A percentile compares a stretch with the other conserved stretches of the same genome.
phyloP scores from a whole-genome alignment of 1,140 invertebrate genomes.

The Sitodiplosis mosellana region DNA sequence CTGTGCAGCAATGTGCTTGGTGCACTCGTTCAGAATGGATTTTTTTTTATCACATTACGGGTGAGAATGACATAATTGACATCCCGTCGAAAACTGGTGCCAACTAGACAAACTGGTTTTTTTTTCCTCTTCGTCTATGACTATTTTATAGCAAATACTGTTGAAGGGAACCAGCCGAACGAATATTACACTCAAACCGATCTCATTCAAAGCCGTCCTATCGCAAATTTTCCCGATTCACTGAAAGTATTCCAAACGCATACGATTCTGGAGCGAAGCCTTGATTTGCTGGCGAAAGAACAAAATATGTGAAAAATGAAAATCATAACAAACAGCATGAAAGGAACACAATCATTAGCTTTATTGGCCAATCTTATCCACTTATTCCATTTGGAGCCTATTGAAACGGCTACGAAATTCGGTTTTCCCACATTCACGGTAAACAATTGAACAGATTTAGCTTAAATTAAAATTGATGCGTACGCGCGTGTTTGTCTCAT shows the following conservation, averaged over 20 bases:
- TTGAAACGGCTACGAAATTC: constrained; percentile 21
- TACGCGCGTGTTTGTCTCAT: too few species aligned
- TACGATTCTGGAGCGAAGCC: constrained; percentile 13
- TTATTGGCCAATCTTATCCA: constrained; percentile 22
- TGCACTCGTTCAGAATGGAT: constrained; percentile 64
- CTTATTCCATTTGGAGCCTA: constrained; percentile 19
- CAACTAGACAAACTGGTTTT: not conserved
- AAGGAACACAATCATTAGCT: constrained; percentile 19
- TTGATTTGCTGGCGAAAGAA: constrained; percentile 13
- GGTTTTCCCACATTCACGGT: constrained; percentile 27
- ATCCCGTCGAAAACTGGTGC: constrained; percentile 1
- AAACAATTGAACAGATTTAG: not conserved
- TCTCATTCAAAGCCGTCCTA: constrained; percentile 71
- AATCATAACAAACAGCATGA: constrained; percentile 15
- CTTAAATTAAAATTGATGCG: too few species aligned
- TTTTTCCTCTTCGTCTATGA: constrained; percentile 2
- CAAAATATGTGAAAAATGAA: constrained; percentile 19
- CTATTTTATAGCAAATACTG: constrained; percentile 37
- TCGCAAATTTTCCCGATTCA: constrained; percentile 67
- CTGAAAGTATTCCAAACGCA: constrained; percentile 22
- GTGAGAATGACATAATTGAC: constrained; percentile 27
- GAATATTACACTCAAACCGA: constrained; percentile 60
- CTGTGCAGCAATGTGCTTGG: constrained; percentile 85
- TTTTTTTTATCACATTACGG: constrained; percentile 67
- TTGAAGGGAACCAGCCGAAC: constrained; percentile 60